Evolutionary conservation across 2,113 vertebrate species (phyloP), one percentile per base, ranked within the genome.

Genomic region (Thomomys bottae): DNA sequence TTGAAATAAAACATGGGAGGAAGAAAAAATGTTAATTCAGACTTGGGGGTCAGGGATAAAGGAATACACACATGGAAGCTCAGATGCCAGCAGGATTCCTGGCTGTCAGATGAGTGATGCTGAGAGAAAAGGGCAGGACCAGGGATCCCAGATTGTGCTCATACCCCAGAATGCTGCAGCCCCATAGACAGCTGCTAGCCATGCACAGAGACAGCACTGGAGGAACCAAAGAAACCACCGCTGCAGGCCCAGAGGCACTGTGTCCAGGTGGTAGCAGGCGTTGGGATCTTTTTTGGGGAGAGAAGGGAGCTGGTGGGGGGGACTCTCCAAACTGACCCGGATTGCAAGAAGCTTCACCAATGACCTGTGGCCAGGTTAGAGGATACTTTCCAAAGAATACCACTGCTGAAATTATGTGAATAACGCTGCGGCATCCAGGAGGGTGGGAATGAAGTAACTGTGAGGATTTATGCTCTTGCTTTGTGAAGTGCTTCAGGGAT

Each of bases 371-470:
- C 93, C 23, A 67, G 86, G 63, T 63, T 57, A 73, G 71, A 82
- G 0, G 1, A 71, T 77, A 91, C 91, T 93, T 91, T 91, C 94
- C 64, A 23, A 89, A 87, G 78, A 81, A 40, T 0, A 11, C n/a
- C 78, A 68, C 90, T 86, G 38, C 68, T 94, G 45, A 94, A 83
- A 68, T 91, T 71, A 17, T 75, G 66, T 70, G 61, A 90, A 81
- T 90, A 87, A 94, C 57, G 21, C 10, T 0, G 64, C 26, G 42
- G 28, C 2, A 3, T 66, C 70, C 49, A 7, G 0, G 2, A 2
- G 24, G 86, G 79, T 38, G 32, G 63, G 21, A 64, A 64, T 1
- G 4, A 81, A 45, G 70, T 28, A 4, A 78, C 63, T 90, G 77
- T 1, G 6, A 59, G 72, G 57, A 79, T 71, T 86, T 49, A 6